A percentile compares a stretch with the other conserved stretches of the same genome.
phyloP scores from a whole-genome alignment of 92 coral and sea anemone genomes.

The Umimayanthus kanabou region DNA sequence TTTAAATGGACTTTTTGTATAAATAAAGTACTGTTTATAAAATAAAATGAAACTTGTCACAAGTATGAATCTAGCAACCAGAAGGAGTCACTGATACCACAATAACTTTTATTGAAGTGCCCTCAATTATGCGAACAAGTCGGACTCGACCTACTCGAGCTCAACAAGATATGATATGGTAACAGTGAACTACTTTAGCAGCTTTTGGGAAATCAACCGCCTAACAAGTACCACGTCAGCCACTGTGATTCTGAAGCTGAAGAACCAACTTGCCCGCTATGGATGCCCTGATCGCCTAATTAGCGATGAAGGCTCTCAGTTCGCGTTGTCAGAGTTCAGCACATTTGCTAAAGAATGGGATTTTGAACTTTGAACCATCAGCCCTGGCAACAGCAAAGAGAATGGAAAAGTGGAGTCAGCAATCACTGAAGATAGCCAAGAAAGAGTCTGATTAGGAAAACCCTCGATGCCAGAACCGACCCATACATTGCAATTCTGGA shows the following conservation, averaged over 20 bases:
- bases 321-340: no score
- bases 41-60: no score
- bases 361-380: constrained; percentile 22
- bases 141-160: background rate
- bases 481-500: no score
- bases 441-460: no score
- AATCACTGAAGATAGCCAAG: no score
- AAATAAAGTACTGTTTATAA: no score
- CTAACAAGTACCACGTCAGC: background rate
- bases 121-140: constrained; percentile 5
- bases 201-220: background rate
- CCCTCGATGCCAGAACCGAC: no score
- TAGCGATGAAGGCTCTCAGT: background rate
- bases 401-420: constrained; percentile 5
- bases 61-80: no score
- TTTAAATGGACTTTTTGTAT: no score
- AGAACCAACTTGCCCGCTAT: constrained; percentile 31
- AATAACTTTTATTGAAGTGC: no score
- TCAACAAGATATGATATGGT: background rate
- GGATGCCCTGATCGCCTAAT: constrained; percentile 35
- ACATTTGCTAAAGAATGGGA: constrained; percentile 11
- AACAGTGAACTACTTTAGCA: background rate
- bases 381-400: background rate
- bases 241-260: constrained; percentile 13
- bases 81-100: background rate